Conservation (phyloP, 2,797 vertebrate genomes). For the Sebastes hubbsi region DNA sequence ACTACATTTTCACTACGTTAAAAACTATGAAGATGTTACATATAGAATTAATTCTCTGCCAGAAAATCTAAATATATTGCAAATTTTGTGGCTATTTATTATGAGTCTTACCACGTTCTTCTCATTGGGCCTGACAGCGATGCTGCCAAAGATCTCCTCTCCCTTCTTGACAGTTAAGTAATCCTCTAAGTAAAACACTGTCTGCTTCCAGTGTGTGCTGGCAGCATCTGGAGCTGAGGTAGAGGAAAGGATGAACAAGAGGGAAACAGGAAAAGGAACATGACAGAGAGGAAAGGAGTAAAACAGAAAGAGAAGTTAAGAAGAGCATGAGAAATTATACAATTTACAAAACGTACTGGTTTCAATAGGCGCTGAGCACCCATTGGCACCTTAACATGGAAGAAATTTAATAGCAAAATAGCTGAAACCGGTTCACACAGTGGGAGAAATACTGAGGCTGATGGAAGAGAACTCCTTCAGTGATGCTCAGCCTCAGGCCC, state of each 20-base stretch:
- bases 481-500: slow-evolving; percentile 59
- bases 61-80: neutral
- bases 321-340: neutral
- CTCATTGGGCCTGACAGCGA: slow-evolving; percentile 94
- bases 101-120: slow-evolving; percentile 92
- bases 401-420: neutral
- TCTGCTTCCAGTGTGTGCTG: slow-evolving; percentile 99
- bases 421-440: slow-evolving; percentile 24
- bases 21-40: neutral
- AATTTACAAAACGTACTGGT: neutral
- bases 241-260: neutral
- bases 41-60: neutral
- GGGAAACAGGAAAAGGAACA: neutral
- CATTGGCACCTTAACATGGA: neutral
- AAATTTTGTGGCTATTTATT: fast-evolving
- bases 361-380: neutral
- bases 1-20: neutral
- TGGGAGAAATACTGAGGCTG: slow-evolving; percentile 46
- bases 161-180: slow-evolving; percentile 96
- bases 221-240: slow-evolving; percentile 91
- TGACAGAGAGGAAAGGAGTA: neutral
- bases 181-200: slow-evolving; percentile 97
- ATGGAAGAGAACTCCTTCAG: slow-evolving; percentile 31
- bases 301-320: neutral
- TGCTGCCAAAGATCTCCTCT: slow-evolving; percentile 94